Evolutionary conservation across 2,113 vertebrate genomes (phyloP), one percentile per base, ranked within the genome.

Genomic region (Cynocephalus volans): DNA sequence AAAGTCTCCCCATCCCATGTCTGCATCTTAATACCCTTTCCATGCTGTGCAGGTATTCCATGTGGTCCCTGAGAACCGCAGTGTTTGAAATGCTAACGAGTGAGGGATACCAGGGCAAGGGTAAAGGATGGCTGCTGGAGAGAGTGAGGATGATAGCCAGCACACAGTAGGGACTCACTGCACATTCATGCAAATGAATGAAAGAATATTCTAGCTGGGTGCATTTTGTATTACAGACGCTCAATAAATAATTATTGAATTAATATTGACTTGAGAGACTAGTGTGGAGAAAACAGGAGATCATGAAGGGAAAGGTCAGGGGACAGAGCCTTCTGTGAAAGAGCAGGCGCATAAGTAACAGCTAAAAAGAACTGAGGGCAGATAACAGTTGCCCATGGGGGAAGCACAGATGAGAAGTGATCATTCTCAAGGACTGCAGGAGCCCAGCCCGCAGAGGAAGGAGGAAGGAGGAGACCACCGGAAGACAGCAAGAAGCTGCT

Each of bases 311-410:
- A 91, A 58, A 75, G 24, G 85, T 26, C 56, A 31, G 36, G 45
- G 80, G 26, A 23, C 10, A 14, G n/a, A 65, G 26, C 23, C 50
- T 19, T 33, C 33, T 11, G 48, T 23, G 87, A 91, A 65, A 54
- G 33, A 33, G 13, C 69, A 86, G 64, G 14, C 5, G 17, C 14
- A 18, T 10, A n/a, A 65, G 48, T 62, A 45, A 26, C 28, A 48
- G 69, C 19, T 82, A n/a, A 3, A 12, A 50, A 85, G 45, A 70
- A 26, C 6, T 2, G 3, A 1, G 31, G 2, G 5, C 5, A 23
- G n/a, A 6, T 26, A 62, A 21, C 33, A 69, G 75, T 54, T 1
- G 0, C 26, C 8, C 8, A 2, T 14, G 3, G 81, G 67, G 26
- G 33, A 60, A 33, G 45, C 58, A 48, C 19, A 58, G 21, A 41